Base-by-base conservation (phyloP, 37 sponge, comb jelly and placozoan species). In the Hexactinellida sp. region DNA sequence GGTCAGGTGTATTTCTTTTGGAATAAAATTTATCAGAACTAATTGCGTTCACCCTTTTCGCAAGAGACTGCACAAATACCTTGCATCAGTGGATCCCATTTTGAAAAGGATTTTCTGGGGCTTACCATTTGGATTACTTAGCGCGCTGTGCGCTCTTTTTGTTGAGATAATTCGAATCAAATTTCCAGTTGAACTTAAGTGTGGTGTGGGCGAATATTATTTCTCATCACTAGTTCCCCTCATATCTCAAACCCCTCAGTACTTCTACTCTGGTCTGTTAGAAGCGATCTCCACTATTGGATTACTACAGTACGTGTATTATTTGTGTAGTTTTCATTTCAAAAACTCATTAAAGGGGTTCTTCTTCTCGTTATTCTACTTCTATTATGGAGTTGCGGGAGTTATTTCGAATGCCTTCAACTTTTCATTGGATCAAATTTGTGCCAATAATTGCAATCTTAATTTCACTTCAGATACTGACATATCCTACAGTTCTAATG, bases 21-120 rank as follows among this genome's bases (percentile, higher is more conserved):
- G 76, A 25, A 10, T 63, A 7, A 1, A 5, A 5, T 63, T 63
- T 23, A 63, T 63, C 76, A 63, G 76, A 23, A 63, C 3, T 23
- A 63, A 63, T 63, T 23, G 25, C 5, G 28, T 28, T 7, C 13
- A 63, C 76, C 28, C 3, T 5, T 25, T 63, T 10, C 76, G 76
- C 13, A 23, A 63, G 13, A 63, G 30, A n/a, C 34, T 63, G 28
- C 34, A 63, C 34, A n/a, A 10, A 63, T 63, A 63, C 34, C 13
- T 63, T 25, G 5, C 76, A 63, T 63, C 13, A 28, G 76, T 63
- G 3, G 76, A 63, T 63, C 76, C 76, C 13, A 63, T 63, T n/a
- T 28, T 63, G 76, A 63, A 63, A n/a, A 23, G 76, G 13, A 23
- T 63, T 63, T 63, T 63, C 76, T 63, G 76, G 76, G 76, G 76